Evolutionary conservation across 2,797 vertebrate species (phyloP), one percentile per base, ranked within the genome.

Genomic region (Alauda arvensis): DNA sequence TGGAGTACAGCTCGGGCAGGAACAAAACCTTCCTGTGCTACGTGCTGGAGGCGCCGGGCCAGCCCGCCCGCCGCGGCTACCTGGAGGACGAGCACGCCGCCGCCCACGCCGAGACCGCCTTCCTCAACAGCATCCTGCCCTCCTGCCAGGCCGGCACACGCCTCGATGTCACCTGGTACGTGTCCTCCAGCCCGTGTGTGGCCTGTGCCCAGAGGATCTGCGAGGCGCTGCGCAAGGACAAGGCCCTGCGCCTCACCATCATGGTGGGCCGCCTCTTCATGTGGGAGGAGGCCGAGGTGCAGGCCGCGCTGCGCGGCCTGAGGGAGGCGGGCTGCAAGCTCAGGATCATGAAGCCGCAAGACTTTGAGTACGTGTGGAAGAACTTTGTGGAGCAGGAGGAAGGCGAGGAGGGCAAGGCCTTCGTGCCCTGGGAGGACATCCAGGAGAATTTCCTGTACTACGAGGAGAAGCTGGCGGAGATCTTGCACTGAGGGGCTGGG

Each of bases 21-120:
- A 99, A 99, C 95, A 99, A 99, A 96, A 99, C 99, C 91, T 98
- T 98, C 92, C 97, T 99, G 84, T 99, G 98, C 93, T 99, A 98
- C 4, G 97, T 98, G 83, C 77, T 99, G 4, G 98, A 98, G 76
- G 96, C 94, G 15, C 95, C 95, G 89, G 96, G 96, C 42, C 94
- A 95, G 24, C 91, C 97, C 3, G 96, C 97, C 3, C 77, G 97
- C 10, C 96, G 96, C 43, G 99, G 99, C 0, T 99, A 97, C 77
- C 95, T 99, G 82, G 99, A 99, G 83, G 99, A 99, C 1, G 99
- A 99, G 87, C 99, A 99, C 2, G 83, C 94, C 0, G 95, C 97
- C 0, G 83, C 95, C 14, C 99, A 99, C 0, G 98, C 98, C 1
- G 99, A 99, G 88, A 97, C 98, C 56, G 98, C 97, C 26, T 99